Percentiles rank a stretch among this genome's conserved stretches.
Evolutionary conservation across 2,888 invertebrate genomes (phyloP).

Genomic region (Phyllotreta striolata): DNA sequence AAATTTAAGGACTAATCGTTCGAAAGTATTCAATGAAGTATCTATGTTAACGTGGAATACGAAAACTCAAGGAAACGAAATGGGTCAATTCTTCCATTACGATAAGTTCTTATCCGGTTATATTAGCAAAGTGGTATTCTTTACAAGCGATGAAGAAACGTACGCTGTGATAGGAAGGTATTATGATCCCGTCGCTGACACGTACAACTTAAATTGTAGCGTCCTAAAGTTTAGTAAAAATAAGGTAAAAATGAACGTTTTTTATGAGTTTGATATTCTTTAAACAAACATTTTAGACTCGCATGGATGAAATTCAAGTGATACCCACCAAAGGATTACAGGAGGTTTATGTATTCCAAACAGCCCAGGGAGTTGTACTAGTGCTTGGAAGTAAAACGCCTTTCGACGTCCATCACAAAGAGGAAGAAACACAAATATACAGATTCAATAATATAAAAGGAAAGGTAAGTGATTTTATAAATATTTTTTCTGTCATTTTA

Average conservation of each 20-base stretch:
- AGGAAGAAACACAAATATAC: slow-evolving; percentile 49
- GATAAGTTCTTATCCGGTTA: slow-evolving; percentile 50
- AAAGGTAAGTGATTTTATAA: slow-evolving; percentile 44
- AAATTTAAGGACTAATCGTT: slow-evolving; percentile 42
- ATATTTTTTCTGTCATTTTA: background rate
- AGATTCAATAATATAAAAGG: slow-evolving; percentile 49
- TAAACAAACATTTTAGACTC: slow-evolving; percentile 44
- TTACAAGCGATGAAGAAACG: slow-evolving; percentile 47
- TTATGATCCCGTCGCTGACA: slow-evolving; percentile 52
- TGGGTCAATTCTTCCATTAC: slow-evolving; percentile 44
- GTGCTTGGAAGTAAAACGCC: slow-evolving; percentile 51
- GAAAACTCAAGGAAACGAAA: slow-evolving; percentile 36
- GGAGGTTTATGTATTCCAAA: slow-evolving; percentile 52
- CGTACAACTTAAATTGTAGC: slow-evolving; percentile 50
- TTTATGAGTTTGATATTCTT: background rate
- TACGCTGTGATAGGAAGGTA: slow-evolving; percentile 54
- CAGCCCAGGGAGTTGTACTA: slow-evolving; percentile 55
- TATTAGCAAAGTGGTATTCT: slow-evolving; percentile 56
- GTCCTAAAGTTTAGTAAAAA: slow-evolving; percentile 50
- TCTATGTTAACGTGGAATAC: slow-evolving; percentile 52
- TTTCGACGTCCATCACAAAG: slow-evolving; percentile 30
- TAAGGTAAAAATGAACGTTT: slow-evolving; percentile 43
- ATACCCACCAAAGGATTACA: slow-evolving; percentile 51
- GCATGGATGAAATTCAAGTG: slow-evolving; percentile 50
- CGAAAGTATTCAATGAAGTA: slow-evolving; percentile 46